These are phyloP conservation scores for Diarsia rubi DNA, from an alignment of 2,888 invertebrate genomes.

Conservation along the genomic window DNA sequence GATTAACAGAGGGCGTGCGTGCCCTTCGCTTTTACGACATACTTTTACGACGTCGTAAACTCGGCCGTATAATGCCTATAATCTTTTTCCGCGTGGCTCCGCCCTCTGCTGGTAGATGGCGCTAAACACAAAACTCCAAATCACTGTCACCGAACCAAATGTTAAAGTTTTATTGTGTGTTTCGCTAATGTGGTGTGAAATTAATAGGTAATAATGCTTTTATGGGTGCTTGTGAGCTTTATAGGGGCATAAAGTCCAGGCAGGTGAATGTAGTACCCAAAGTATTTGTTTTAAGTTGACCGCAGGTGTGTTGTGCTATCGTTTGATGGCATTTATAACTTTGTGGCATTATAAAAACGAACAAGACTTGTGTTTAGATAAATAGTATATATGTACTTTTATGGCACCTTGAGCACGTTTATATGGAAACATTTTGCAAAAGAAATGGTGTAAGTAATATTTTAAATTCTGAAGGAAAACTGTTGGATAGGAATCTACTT, in stretches of 20 bases:
- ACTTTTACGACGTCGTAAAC: constrained; percentile 90
- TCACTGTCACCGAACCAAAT: constrained; percentile 87
- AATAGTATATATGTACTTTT: constrained; percentile 63
- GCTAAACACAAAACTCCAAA: constrained; percentile 86
- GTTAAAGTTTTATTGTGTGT: constrained; percentile 90
- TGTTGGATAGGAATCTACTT: constrained; percentile 10
- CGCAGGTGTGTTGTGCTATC: constrained; percentile 79
- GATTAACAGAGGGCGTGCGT: constrained; percentile 91
- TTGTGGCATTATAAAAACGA: constrained; percentile 75
- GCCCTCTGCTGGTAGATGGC: constrained; percentile 83
- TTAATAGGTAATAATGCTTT: constrained; percentile 91
- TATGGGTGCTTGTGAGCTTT: constrained; percentile 89
- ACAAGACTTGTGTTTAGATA: constrained; percentile 62
- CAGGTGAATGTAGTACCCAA: constrained; percentile 82
- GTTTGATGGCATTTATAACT: constrained; percentile 73
- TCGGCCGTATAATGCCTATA: constrained; percentile 88
- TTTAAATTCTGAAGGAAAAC: constrained; percentile 33
- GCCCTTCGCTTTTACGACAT: constrained; percentile 90
- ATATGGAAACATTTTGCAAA: constrained; percentile 57
- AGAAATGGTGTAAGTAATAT: constrained; percentile 46
- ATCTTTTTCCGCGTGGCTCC: constrained; percentile 87
- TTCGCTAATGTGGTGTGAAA: constrained; percentile 91
- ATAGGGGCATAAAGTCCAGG: constrained; percentile 86
- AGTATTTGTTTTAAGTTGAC: constrained; percentile 87
- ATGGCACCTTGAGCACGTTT: constrained; percentile 58